Evolutionary conservation across 2,888 invertebrate genomes (phyloP).

Genomic region (Ernsta delagoae): DNA sequence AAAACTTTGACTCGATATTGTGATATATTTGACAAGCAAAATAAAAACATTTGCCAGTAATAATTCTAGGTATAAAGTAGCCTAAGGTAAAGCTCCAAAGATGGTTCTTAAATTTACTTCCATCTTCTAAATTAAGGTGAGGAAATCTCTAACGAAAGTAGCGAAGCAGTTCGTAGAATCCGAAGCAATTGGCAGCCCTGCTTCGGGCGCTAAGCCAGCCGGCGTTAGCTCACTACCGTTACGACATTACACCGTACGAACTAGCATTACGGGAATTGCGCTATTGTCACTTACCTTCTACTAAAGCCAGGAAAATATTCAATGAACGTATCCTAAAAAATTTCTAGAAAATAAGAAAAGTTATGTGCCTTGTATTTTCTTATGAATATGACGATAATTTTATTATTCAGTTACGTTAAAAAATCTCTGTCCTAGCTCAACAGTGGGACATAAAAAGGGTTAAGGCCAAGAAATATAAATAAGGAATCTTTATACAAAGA

Average conservation of each 20-base stretch:
- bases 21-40: no score
- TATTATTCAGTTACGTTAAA: no score
- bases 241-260: constrained; percentile 11
- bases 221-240: neutral
- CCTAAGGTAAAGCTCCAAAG: neutral
- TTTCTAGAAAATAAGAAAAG: neutral
- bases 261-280: constrained; percentile 4
- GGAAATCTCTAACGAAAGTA: neutral
- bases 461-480: no score
- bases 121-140: neutral
- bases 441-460: no score
- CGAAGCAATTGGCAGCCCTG: constrained; percentile 4
- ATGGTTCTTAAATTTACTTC: neutral
- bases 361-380: no score
- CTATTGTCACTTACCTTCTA: constrained; percentile 18
- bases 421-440: no score
- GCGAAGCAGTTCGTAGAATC: neutral
- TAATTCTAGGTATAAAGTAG: no score
- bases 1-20: no score
- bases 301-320: constrained; percentile 3
- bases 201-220: constrained; percentile 15
- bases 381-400: no score
- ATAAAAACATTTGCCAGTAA: no score
- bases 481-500: no score
- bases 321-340: neutral